Base-by-base conservation (phyloP, 2,888 invertebrate species). In the Zeuzera pyrina region DNA sequence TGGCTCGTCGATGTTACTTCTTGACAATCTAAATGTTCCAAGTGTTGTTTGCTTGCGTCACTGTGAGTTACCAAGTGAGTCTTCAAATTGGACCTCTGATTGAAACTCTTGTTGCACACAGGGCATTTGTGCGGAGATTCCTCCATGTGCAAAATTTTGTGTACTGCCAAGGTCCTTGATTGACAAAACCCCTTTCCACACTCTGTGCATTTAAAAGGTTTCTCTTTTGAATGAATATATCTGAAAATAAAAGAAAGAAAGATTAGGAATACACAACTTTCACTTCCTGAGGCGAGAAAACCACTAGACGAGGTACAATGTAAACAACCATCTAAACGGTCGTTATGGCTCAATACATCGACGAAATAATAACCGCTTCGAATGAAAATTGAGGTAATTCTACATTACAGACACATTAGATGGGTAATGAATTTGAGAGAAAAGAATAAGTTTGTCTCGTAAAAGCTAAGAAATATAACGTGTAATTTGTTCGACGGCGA, bases 171-270 rank as follows among this genome's bases (percentile, higher is more conserved):
- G 0, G 98, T 98, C 30, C 98, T 87, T 12, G 95, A 94, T 66
- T 98, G 98, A 68, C 98, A 99, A 78, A 99, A 98, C 3, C 98
- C 98, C 78, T 98, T 98, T 26, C 97, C 97, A 70, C 98, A 98
- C 53, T 97, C 94, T 2, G 88, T 89, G 72, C 98, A 99, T 64
- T 97, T 98, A 84, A 98, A 98, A 0, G 98, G 98, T 70, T 98
- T 98, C 76, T 98, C 97, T 66, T 98, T 98, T 45, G 95, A 95
- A 81, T 98, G 98, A 45, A 98, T 98, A 81, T 97, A 98, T 66
- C 95, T 95, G 86, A 34, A 84, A 84, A 57, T 57, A 73, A 44
- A 57, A 52, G 64, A 55, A 47, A 34, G 8, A 34, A 16, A 33
- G 15, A 28, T 36, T 34, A 38, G 30, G 24, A 31, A 26, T 14